Conservation (phyloP, 2,888 invertebrate genomes). For the Colostygia pectinataria region DNA sequence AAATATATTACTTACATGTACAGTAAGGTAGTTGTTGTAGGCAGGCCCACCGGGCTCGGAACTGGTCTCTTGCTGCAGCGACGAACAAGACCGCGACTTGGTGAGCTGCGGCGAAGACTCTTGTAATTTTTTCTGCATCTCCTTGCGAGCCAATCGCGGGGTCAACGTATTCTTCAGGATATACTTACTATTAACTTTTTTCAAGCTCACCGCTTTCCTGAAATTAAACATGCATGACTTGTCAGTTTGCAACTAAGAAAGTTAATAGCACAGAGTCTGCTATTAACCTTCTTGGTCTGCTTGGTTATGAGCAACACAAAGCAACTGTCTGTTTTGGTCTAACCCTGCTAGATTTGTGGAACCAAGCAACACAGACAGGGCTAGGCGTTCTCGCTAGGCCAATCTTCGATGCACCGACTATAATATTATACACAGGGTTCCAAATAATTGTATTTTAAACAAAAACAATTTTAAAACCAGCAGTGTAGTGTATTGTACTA, state of each 20-base stretch:
- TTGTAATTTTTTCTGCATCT: constrained; percentile 85
- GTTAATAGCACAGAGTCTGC: too few relatives aligned
- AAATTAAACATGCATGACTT: too few relatives aligned
- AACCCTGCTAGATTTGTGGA: too few relatives aligned
- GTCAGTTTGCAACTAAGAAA: too few relatives aligned
- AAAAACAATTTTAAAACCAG: too few relatives aligned
- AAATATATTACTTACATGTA: constrained; percentile 82
- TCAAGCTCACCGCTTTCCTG: constrained; percentile 87
- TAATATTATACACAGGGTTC: neutral
- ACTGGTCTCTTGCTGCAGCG: constrained; percentile 83
- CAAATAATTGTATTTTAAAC: too few relatives aligned
- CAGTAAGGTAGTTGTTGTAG: constrained; percentile 89
- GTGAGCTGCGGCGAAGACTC: constrained; percentile 83
- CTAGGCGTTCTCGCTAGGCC: neutral
- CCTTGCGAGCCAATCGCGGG: constrained; percentile 88
- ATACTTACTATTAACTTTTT: constrained; percentile 91
- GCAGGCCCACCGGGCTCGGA: constrained; percentile 81
- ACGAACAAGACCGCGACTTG: constrained; percentile 89
- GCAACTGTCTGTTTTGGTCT: too few relatives aligned
- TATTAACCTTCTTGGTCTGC: too few relatives aligned
- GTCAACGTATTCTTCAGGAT: constrained; percentile 92
- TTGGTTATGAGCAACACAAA: too few relatives aligned
- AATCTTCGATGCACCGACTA: neutral
- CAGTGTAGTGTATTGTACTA: too few relatives aligned
- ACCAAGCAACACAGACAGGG: too few relatives aligned